Evolutionary conservation across 92 coral and sea anemone species (phyloP).

Genomic region (Anthopleura xanthogrammica): DNA sequence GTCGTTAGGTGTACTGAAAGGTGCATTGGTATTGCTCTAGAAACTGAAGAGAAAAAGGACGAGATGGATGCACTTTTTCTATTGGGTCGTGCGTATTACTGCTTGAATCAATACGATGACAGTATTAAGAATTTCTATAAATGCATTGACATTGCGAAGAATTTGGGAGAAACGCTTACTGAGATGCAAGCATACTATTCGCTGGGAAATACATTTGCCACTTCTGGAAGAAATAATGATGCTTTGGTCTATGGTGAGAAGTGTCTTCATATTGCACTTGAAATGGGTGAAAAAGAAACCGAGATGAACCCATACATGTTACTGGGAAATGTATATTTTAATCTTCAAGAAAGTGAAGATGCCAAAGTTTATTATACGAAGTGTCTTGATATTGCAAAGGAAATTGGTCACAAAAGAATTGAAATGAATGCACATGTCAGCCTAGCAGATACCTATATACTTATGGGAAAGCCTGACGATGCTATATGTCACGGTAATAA

Average conservation of each 20-base stretch:
- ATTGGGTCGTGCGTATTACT: too few species aligned
- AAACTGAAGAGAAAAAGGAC: too few species aligned
- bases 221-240: background rate
- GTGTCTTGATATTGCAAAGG: background rate
- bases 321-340: conserved; percentile 1
- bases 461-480: background rate
- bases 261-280: conserved; percentile 1
- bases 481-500: background rate
- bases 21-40: too few species aligned
- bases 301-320: conserved; percentile 4
- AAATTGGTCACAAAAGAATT: background rate
- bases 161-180: too few species aligned
- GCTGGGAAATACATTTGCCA: background rate
- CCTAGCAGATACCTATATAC: background rate
- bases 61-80: too few species aligned
- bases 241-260: conserved; percentile 10
- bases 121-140: too few species aligned
- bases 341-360: background rate
- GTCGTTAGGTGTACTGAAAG: too few species aligned
- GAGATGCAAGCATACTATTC: too few species aligned
- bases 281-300: background rate
- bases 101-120: too few species aligned
- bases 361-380: background rate
- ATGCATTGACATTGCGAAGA: too few species aligned
- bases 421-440: background rate